phyloP scores from a whole-genome alignment of 2,113 vertebrate species.

The Poecilia latipinna region DNA sequence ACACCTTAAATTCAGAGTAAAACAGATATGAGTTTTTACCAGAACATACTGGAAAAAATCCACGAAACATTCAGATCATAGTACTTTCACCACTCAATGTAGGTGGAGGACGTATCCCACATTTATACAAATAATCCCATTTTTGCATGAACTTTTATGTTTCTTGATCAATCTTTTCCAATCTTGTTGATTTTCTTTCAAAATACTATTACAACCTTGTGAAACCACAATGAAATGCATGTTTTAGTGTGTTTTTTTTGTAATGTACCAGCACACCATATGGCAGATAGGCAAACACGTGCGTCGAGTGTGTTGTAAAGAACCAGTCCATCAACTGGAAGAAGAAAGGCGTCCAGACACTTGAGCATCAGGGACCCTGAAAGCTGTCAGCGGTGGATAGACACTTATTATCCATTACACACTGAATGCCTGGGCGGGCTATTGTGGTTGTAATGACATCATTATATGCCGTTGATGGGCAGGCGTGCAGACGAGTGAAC shows the following conservation, averaged over 20 bases:
- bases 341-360: constrained; percentile 63
- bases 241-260: constrained; percentile 30
- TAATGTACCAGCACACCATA: constrained; percentile 65
- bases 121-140: not conserved
- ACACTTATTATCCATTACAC: constrained; percentile 39
- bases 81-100: not conserved
- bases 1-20: too few relatives aligned
- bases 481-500: not conserved
- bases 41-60: not conserved
- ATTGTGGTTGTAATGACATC: constrained; percentile 29
- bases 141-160: not conserved
- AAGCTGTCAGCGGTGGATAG: constrained; percentile 60
- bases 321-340: constrained; percentile 62
- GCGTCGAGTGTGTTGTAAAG: constrained; percentile 36
- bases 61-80: not conserved
- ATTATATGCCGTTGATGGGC: constrained; percentile 26
- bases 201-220: constrained; percentile 7
- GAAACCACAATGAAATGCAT: constrained; percentile 32
- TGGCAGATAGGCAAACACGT: constrained; percentile 66
- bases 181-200: not conserved
- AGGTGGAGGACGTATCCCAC: not conserved
- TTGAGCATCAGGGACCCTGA: constrained; percentile 53
- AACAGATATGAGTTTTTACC: too few relatives aligned
- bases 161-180: not conserved
- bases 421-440: constrained; percentile 40